These are phyloP conservation scores for Brachyalestes nurse DNA, from an alignment of 2,797 vertebrate species.

Conservation along the genomic window DNA sequence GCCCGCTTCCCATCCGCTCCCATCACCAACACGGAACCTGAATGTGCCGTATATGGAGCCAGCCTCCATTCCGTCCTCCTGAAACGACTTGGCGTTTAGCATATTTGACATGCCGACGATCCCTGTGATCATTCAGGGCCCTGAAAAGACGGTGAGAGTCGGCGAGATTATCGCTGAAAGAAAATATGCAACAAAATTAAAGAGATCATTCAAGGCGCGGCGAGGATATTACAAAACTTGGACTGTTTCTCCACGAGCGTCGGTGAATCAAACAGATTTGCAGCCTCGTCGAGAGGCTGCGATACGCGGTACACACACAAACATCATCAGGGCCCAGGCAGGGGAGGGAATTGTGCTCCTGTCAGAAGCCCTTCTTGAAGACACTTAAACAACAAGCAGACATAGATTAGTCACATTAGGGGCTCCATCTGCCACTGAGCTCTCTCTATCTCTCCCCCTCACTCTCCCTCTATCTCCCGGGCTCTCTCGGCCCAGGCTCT, in stretches of 20 bases:
- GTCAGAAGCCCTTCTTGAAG: conserved; percentile 59
- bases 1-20: background rate
- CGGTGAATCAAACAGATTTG: conserved; percentile 53
- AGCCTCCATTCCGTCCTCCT: conserved; percentile 18
- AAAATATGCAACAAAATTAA: conserved; percentile 47
- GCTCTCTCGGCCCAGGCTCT: conserved; percentile 34
- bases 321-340: conserved; percentile 51
- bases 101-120: conserved; percentile 40
- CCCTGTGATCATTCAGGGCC: conserved; percentile 31
- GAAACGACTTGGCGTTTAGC: conserved; percentile 42
- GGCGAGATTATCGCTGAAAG: conserved; percentile 21
- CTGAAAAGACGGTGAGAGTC: conserved; percentile 24
- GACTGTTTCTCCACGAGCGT: conserved; percentile 32
- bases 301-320: conserved; percentile 36
- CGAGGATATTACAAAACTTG: conserved; percentile 44
- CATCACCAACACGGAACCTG: conserved; percentile 1
- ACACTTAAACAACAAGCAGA: conserved; percentile 67
- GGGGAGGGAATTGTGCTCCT: conserved; percentile 57
- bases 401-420: conserved; percentile 65
- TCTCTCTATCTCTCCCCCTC: conserved; percentile 4
- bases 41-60: conserved; percentile 2
- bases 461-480: conserved; percentile 18
- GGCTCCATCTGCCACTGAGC: conserved; percentile 54
- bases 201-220: conserved; percentile 46
- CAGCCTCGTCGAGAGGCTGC: conserved; percentile 42